Percentiles rank a stretch among this genome's conserved stretches.
phyloP scores from a whole-genome alignment of 2,888 invertebrate species.

The Sesia bembeciformis region DNA sequence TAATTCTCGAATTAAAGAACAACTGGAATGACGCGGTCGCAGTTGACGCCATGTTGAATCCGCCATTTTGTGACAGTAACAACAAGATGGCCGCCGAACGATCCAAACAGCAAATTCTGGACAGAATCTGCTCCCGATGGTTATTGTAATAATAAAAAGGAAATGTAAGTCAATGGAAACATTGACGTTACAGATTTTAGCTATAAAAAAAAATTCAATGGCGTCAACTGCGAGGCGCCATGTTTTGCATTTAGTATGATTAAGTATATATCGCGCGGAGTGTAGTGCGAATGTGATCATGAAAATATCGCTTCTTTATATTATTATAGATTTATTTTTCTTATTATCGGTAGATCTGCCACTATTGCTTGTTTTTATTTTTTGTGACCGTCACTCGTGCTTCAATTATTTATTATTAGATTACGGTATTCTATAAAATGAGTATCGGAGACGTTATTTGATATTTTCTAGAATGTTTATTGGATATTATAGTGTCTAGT shows the following conservation, averaged over 20 bases:
- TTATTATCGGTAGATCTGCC: conserved; percentile 54
- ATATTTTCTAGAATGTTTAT: conserved; percentile 46
- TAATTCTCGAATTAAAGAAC: too few relatives aligned
- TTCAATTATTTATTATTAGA: conserved; percentile 59
- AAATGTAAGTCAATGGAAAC: conserved; percentile 58
- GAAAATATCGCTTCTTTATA: conserved; percentile 47
- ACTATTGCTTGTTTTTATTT: conserved; percentile 47
- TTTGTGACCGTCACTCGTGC: conserved; percentile 34
- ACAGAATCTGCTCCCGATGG: conserved; percentile 51
- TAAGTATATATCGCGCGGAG: conserved; percentile 38
- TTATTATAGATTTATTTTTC: conserved; percentile 46
- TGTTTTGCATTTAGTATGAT: conserved; percentile 44
- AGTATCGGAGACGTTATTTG: conserved; percentile 26
- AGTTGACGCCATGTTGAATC: conserved; percentile 35
- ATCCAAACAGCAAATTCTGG: conserved; percentile 55
- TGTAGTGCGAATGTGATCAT: conserved; percentile 53
- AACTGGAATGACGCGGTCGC: conserved; percentile 1
- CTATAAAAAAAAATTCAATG: conserved; percentile 32
- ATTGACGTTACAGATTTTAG: conserved; percentile 54
- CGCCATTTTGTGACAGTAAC: conserved; percentile 31
- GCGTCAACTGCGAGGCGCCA: conserved; percentile 30
- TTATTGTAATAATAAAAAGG: conserved; percentile 30
- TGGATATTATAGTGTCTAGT: conserved; percentile 63
- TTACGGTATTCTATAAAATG: conserved; percentile 26
- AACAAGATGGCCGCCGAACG: conserved; percentile 49